These are phyloP conservation scores for Drosophila kohkoa DNA, from an alignment of 1,140 invertebrate species.

Conservation along the genomic window DNA sequence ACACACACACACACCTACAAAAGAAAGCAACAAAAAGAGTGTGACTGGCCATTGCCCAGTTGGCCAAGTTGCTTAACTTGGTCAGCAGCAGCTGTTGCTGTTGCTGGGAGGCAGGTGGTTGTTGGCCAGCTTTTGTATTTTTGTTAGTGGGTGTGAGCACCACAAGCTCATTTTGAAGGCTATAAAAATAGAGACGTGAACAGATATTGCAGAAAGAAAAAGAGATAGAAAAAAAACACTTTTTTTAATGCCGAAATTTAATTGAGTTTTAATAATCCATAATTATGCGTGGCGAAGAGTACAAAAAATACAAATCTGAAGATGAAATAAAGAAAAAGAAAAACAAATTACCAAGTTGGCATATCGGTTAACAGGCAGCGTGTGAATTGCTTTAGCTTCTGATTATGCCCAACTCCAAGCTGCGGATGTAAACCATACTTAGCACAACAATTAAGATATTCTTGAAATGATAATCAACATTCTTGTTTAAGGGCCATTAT, in stretches of 20 bases:
- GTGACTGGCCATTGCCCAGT: slow-evolving; percentile 38
- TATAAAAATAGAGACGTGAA: slow-evolving; percentile 47
- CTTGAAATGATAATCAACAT: slow-evolving; percentile 16
- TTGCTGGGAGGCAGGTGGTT: slow-evolving; percentile 30
- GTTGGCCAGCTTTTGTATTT: background rate
- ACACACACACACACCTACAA: slow-evolving; percentile 7
- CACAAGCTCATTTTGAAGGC: slow-evolving; percentile 34
- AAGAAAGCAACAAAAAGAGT: slow-evolving; percentile 36
- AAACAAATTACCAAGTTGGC: slow-evolving; percentile 56
- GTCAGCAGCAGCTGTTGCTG: slow-evolving; percentile 32
- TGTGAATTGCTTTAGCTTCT: slow-evolving; percentile 54
- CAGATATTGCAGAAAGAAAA: slow-evolving; percentile 19
- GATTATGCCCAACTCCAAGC: slow-evolving; percentile 10
- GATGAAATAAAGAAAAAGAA: slow-evolving; percentile 26
- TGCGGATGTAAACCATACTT: background rate
- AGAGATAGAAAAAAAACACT: slow-evolving; percentile 3
- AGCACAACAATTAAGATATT: slow-evolving; percentile 23
- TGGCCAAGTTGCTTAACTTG: slow-evolving; percentile 22
- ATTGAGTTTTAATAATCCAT: slow-evolving; percentile 79
- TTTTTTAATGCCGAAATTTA: slow-evolving; percentile 54
- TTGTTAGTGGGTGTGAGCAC: slow-evolving; percentile 54
- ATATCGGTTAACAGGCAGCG: slow-evolving; percentile 62
- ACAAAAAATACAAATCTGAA: background rate
- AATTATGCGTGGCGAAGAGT: slow-evolving; percentile 63
- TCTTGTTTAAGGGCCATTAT: background rate